Evolutionary conservation across 2,797 vertebrate genomes (phyloP), one percentile per base, ranked within the genome.

Genomic region (Siniperca undulata): DNA sequence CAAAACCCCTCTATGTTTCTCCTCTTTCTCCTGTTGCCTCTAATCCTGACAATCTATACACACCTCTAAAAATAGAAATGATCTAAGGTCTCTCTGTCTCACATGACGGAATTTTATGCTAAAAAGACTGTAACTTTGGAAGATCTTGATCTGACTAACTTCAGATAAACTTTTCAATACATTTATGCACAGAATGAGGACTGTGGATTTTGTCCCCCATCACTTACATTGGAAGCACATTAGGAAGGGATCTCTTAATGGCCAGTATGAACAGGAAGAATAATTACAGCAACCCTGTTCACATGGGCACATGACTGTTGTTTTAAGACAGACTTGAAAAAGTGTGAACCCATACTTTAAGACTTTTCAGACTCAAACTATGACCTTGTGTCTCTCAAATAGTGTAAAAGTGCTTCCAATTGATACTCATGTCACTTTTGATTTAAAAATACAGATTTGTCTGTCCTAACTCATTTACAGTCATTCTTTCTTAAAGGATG

Each of bases 21-120:
- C 86, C 92, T 77, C 88, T 89, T 76, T 64, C 68, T 24, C 59
- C 36, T 77, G 42, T 76, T 50, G 30, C 67, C 55, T 53, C 50
- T 55, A 55, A 79, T 74, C 69, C 46, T 62, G 61, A 55, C 60
- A 17, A 14, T 7, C 10, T 24, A 36, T 56, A 48, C 5, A n/a
- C 7, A 13, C 11, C n/a, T 53, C 44, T 36, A 14, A 13, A 7
- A 59, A 52, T 40, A 48, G 14, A 52, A 20, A 50, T 50, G 5
- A 19, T 50, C 48, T 50, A 50, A 19, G 17, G 46, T 48, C 46
- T 48, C 13, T 48, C 46, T 17, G 46, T 14, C 46, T 48, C 46
- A 48, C 14, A 14, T 48, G 46, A 48, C 2, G 48, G 19, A 50
- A 50, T 20, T 17, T 50, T 50, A 20, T 50, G 8, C 48, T 50